Conservation (phyloP, 1,140 invertebrate species). For the Arctopsyche grandis region DNA sequence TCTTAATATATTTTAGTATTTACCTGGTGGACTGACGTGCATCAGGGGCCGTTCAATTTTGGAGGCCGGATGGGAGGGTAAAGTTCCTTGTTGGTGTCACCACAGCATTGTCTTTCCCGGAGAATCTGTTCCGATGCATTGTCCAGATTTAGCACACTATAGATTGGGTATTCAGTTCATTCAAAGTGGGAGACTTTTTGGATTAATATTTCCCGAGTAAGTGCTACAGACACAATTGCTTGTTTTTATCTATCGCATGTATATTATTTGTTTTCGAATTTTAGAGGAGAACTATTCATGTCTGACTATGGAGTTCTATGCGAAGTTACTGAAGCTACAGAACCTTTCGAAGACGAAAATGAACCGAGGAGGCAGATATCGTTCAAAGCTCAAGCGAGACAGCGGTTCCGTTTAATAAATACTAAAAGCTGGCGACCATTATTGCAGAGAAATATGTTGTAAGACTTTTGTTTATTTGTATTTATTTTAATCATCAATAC, state of each 20-base stretch:
- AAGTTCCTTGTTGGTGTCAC: conserved; percentile 58
- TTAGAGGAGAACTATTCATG: conserved; percentile 54
- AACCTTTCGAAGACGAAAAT: neutral
- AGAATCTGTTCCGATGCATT: conserved; percentile 63
- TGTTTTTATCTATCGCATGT: no score
- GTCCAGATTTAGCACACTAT: conserved; percentile 55
- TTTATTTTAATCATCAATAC: conserved; percentile 48
- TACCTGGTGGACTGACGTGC: conserved; percentile 52
- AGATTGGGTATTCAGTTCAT: conserved; percentile 55
- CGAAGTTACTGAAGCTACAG: conserved; percentile 59
- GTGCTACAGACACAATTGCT: no score
- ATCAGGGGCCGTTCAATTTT: conserved; percentile 58
- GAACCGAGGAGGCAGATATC: conserved; percentile 48
- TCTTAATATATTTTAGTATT: conserved; percentile 41
- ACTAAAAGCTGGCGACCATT: neutral
- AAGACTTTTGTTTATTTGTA: conserved; percentile 11
- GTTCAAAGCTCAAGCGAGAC: conserved; percentile 59
- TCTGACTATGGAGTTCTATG: conserved; percentile 62
- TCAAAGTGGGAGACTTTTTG: conserved; percentile 59
- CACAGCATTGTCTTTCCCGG: conserved; percentile 63
- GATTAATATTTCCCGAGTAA: conserved; percentile 62
- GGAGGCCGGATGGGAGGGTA: conserved; percentile 61
- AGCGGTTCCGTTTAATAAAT: conserved; percentile 56
- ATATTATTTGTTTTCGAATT: neutral
- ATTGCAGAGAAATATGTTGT: conserved; percentile 24